Conservation (phyloP, 2,888 invertebrate species). For the Shargacucullia verbasci region DNA sequence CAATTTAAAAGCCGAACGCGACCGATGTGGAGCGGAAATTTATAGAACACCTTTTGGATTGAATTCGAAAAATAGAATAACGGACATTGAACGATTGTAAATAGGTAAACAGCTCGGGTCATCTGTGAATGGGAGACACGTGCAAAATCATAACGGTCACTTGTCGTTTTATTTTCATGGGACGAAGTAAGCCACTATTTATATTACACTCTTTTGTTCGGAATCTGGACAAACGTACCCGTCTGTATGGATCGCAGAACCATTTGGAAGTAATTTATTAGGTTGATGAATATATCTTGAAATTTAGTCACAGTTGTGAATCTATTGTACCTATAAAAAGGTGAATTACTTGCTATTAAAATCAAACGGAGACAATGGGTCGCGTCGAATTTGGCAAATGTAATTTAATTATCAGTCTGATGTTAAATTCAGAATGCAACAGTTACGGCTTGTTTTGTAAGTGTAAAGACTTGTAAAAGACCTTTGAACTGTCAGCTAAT, state of each 20-base stretch:
- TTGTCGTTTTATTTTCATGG: slow-evolving; percentile 46
- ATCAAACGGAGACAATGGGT: slow-evolving; percentile 15
- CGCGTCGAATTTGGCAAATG: slow-evolving; percentile 23
- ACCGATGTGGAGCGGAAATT: slow-evolving; percentile 71
- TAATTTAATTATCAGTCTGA: slow-evolving; percentile 28
- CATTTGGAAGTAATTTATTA: slow-evolving; percentile 30
- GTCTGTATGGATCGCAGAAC: slow-evolving; percentile 7
- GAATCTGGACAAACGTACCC: slow-evolving; percentile 9
- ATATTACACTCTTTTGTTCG: slow-evolving; percentile 33
- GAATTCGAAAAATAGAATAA: slow-evolving; percentile 73
- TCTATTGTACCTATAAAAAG: slow-evolving; percentile 10
- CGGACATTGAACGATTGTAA: slow-evolving; percentile 64
- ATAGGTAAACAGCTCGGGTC: slow-evolving; percentile 67
- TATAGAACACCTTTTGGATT: slow-evolving; percentile 69
- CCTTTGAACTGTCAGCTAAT: slow-evolving; percentile 45
- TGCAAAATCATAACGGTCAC: slow-evolving; percentile 69
- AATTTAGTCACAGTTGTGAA: slow-evolving; percentile 22
- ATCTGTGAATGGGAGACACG: slow-evolving; percentile 68
- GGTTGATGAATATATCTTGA: slow-evolving; percentile 14
- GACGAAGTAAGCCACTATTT: slow-evolving; percentile 41
- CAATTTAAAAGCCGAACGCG: slow-evolving; percentile 68
- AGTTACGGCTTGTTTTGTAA: slow-evolving; percentile 35
- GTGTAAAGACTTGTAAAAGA: slow-evolving; percentile 47
- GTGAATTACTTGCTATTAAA: slow-evolving; percentile 13
- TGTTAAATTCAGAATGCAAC: slow-evolving; percentile 29